Evolutionary conservation across 2,888 invertebrate species (phyloP).

Genomic region (Stegophylla sp.): DNA sequence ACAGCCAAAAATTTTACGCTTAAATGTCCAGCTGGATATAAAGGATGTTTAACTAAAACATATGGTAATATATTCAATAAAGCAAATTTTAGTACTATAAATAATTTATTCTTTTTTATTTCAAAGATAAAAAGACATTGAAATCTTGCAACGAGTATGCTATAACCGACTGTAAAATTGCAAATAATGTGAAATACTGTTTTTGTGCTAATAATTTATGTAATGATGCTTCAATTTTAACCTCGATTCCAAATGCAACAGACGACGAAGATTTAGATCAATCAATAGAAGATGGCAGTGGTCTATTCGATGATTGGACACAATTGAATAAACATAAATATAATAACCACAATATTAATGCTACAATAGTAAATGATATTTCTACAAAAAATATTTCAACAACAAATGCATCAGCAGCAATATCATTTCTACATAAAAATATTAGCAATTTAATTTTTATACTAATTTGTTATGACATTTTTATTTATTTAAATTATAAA

Average conservation of each 20-base stretch:
- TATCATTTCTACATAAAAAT: slow-evolving; percentile 6
- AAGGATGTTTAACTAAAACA: slow-evolving; percentile 49
- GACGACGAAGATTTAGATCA: slow-evolving; percentile 56
- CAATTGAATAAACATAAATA: slow-evolving; percentile 27
- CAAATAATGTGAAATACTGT: slow-evolving; percentile 50
- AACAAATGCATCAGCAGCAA: slow-evolving; percentile 11
- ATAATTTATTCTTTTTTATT: background rate
- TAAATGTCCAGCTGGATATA: slow-evolving; percentile 35
- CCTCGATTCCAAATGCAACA: slow-evolving; percentile 14
- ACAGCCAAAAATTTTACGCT: slow-evolving; percentile 32
- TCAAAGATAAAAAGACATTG: slow-evolving; percentile 23
- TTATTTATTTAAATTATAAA: too few relatives aligned
- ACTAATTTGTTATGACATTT: too few relatives aligned
- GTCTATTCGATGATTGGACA: slow-evolving; percentile 22
- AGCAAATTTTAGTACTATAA: background rate
- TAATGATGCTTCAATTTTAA: slow-evolving; percentile 30
- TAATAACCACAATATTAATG: background rate
- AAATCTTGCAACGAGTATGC: slow-evolving; percentile 30
- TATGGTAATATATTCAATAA: slow-evolving; percentile 36
- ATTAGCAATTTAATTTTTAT: slow-evolving; percentile 42
- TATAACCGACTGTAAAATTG: slow-evolving; percentile 36
- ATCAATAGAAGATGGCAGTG: slow-evolving; percentile 49
- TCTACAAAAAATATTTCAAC: slow-evolving; percentile 13
- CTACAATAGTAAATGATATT: background rate
- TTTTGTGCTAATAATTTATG: slow-evolving; percentile 40